A percentile compares a stretch with the other conserved stretches of the same genome.
Evolutionary conservation across 2,797 vertebrate genomes (phyloP).

Genomic region (Melanotaenia boesemani): DNA sequence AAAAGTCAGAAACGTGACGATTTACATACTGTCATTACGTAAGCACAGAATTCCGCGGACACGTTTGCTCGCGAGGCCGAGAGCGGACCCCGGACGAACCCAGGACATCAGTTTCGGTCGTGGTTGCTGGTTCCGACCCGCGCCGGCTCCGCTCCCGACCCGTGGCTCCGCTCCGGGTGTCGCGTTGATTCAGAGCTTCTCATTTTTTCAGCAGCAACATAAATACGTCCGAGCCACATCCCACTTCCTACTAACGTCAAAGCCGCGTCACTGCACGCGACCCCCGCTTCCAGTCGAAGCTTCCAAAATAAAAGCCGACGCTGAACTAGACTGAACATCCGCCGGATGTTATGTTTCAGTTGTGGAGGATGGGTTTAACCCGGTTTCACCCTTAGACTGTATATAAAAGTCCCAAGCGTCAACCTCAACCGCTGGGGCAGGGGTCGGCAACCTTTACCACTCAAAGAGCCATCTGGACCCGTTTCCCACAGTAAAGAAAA

Average conservation of each 20-base stretch:
- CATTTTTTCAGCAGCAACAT: conserved; percentile 75
- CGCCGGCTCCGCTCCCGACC: not conserved
- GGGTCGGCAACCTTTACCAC: too few species aligned
- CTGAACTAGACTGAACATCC: too few species aligned
- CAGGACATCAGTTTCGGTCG: conserved; percentile 20
- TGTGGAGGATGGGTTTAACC: too few species aligned
- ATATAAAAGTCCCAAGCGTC: too few species aligned
- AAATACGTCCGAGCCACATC: conserved; percentile 83
- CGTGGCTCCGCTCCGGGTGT: conserved; percentile 40
- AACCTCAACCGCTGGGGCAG: too few species aligned
- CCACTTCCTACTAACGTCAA: conserved; percentile 59
- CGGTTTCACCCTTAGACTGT: too few species aligned
- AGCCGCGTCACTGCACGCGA: too few species aligned
- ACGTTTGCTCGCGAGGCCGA: conserved; percentile 45
- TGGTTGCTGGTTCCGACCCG: conserved; percentile 11
- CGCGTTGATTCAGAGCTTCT: conserved; percentile 65
- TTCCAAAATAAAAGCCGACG: too few species aligned
- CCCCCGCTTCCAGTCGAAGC: too few species aligned
- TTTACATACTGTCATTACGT: conserved; percentile 71
- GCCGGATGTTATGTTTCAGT: too few species aligned
- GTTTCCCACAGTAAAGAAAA: too few species aligned
- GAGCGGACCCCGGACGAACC: conserved; percentile 38
- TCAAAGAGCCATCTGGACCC: too few species aligned
- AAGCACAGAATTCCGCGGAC: conserved; percentile 37
- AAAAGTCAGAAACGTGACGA: conserved; percentile 21